These are phyloP conservation scores for Tetropium fuscum DNA, from an alignment of 2,888 invertebrate species.

Conservation along the genomic window DNA sequence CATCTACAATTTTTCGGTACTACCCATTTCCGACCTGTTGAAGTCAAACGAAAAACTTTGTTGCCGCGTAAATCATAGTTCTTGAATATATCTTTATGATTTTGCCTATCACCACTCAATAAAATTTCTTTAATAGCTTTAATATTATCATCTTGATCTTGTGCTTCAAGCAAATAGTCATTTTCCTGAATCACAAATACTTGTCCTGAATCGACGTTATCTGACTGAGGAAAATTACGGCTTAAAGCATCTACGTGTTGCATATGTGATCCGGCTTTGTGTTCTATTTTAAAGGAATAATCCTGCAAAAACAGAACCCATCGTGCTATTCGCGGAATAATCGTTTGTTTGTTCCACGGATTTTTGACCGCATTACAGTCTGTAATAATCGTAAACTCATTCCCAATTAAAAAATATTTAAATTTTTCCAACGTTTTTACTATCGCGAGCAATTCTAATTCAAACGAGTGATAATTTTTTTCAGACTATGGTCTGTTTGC, in stretches of 20 bases:
- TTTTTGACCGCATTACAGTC: constrained; percentile 25
- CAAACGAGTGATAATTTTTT: constrained; percentile 31
- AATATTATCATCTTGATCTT: constrained; percentile 31
- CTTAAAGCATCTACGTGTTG: constrained; percentile 55
- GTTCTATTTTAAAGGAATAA: constrained; percentile 34
- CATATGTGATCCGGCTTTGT: constrained; percentile 46
- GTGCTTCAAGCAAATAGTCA: constrained; percentile 38
- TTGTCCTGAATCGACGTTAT: not conserved
- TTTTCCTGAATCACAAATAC: constrained; percentile 26
- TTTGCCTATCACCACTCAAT: constrained; percentile 26
- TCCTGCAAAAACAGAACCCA: constrained; percentile 37
- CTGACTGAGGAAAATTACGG: constrained; percentile 29
- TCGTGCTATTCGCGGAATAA: constrained; percentile 30
- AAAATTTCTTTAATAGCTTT: constrained; percentile 35
- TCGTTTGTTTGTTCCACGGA: constrained; percentile 15
- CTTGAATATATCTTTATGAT: constrained; percentile 37
- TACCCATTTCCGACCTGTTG: constrained; percentile 34
- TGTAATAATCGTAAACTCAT: constrained; percentile 29
- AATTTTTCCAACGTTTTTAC: constrained; percentile 29
- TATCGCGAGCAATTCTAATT: constrained; percentile 26
- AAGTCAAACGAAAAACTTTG: no score
- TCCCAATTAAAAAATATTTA: constrained; percentile 27
- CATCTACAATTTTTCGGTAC: no score
- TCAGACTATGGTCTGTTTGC: constrained; percentile 33
- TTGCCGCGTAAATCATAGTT: constrained; percentile 37